Conservation (phyloP, 2,888 invertebrate species). For the Tenthredo mesomela region DNA sequence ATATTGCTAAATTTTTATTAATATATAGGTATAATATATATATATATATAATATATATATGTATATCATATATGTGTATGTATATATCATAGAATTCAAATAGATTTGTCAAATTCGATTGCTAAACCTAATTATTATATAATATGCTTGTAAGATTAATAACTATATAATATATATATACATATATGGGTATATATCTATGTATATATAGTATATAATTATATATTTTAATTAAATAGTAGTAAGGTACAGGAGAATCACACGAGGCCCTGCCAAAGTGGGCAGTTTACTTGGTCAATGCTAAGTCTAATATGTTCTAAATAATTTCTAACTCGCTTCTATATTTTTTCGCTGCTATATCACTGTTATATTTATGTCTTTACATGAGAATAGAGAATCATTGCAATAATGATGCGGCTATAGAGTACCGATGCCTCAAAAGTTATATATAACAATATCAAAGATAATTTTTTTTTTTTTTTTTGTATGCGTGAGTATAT, state of each 20-base stretch:
- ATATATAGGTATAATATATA: background rate
- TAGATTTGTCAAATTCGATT: slow-evolving; percentile 50
- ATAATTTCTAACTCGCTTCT: slow-evolving; percentile 23
- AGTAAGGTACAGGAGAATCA: slow-evolving; percentile 74
- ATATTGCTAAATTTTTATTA: slow-evolving; percentile 50
- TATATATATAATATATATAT: slow-evolving; percentile 2
- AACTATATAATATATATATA: slow-evolving; percentile 18
- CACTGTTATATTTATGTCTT: background rate
- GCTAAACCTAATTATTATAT: slow-evolving; percentile 50
- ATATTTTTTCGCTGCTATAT: slow-evolving; percentile 37
- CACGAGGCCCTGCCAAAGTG: slow-evolving; percentile 63
- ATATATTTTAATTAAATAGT: slow-evolving; percentile 61
- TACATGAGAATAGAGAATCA: slow-evolving; percentile 21
- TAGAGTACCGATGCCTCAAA: slow-evolving; percentile 6
- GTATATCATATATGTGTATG: slow-evolving; percentile 20
- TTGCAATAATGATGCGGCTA: slow-evolving; percentile 13
- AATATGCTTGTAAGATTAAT: slow-evolving; percentile 29
- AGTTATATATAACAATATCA: slow-evolving; percentile 35
- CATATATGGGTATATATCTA: slow-evolving; percentile 30
- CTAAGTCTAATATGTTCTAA: slow-evolving; percentile 46
- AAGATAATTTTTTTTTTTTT: background rate
- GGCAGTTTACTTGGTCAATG: slow-evolving; percentile 52
- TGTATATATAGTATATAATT: slow-evolving; percentile 53
- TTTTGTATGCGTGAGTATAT: background rate
- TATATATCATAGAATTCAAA: slow-evolving; percentile 50